These are phyloP conservation scores for Busseola fusca DNA, from an alignment of 2,888 invertebrate species.

Conservation along the genomic window DNA sequence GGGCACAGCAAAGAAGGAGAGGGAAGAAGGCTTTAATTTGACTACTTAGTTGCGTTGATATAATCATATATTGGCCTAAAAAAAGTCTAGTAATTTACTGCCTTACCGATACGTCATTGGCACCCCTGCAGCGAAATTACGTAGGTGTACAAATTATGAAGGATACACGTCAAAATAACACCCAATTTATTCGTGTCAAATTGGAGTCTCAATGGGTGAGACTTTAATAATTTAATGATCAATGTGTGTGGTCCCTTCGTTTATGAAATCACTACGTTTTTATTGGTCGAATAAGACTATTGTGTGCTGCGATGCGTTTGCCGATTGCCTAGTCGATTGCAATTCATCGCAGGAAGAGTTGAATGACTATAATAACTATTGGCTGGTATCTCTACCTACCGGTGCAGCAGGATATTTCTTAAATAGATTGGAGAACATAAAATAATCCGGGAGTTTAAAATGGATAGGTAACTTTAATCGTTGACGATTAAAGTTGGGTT, in stretches of 20 bases:
- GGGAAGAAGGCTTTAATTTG: background rate
- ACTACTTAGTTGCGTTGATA: background rate
- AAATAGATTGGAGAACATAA: background rate
- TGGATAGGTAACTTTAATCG: background rate
- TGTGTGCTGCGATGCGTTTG: slow-evolving; percentile 4
- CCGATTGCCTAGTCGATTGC: slow-evolving; percentile 24
- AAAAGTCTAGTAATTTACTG: slow-evolving; percentile 17
- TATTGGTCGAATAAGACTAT: slow-evolving; percentile 48
- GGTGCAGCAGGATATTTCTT: background rate
- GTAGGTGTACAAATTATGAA: slow-evolving; percentile 77
- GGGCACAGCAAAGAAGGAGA: background rate
- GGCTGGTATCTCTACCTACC: background rate
- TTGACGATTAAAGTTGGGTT: background rate
- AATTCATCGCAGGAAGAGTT: slow-evolving; percentile 10
- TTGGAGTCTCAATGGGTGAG: slow-evolving; percentile 77
- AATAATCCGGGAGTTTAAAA: background rate
- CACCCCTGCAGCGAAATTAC: slow-evolving; percentile 59
- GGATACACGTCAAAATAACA: slow-evolving; percentile 65
- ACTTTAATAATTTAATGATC: slow-evolving; percentile 63
- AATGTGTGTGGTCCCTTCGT: slow-evolving; percentile 60
- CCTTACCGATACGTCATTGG: slow-evolving; percentile 35
- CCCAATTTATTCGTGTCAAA: slow-evolving; percentile 76
- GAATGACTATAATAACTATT: background rate
- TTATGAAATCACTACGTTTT: slow-evolving; percentile 55
- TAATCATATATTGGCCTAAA: slow-evolving; percentile 22